These are phyloP conservation scores for Gonocerus acuteangulatus DNA, from an alignment of 2,888 invertebrate species.

Conservation along the genomic window DNA sequence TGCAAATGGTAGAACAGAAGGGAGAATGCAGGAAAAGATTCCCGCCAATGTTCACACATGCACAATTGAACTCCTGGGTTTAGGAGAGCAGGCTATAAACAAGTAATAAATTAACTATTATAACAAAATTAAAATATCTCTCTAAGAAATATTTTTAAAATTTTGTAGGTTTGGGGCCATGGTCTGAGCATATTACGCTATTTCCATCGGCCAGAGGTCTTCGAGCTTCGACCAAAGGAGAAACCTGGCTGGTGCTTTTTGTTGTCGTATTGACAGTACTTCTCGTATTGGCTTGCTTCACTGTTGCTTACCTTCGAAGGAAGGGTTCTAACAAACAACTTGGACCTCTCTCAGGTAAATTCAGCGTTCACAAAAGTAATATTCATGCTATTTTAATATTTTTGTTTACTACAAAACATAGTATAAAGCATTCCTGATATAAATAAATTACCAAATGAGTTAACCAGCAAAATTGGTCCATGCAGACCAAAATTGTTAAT, in stretches of 20 bases:
- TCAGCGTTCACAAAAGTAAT: background rate
- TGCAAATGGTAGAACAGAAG: too few species aligned
- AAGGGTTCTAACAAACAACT: constrained; percentile 54
- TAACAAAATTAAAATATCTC: too few species aligned
- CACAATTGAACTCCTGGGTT: too few species aligned
- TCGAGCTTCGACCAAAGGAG: constrained; percentile 28
- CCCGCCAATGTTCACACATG: too few species aligned
- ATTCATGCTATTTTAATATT: background rate
- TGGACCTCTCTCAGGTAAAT: constrained; percentile 54
- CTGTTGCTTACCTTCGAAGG: constrained; percentile 50
- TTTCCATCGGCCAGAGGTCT: constrained; percentile 32
- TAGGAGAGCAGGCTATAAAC: too few species aligned
- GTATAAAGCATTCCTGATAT: background rate
- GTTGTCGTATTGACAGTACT: constrained; percentile 55
- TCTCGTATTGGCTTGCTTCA: constrained; percentile 45
- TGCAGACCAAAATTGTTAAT: too few species aligned
- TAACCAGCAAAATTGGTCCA: too few species aligned
- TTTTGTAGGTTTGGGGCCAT: constrained; percentile 30
- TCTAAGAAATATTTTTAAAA: too few species aligned
- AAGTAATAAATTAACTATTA: too few species aligned
- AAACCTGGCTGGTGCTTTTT: constrained; percentile 58
- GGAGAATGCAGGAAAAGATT: too few species aligned
- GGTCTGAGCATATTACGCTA: constrained; percentile 32
- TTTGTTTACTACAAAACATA: background rate
- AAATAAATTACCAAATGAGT: too few species aligned